These are phyloP conservation scores for Steinernema feltiae DNA, from an alignment of 1,140 invertebrate genomes.

Conservation along the genomic window DNA sequence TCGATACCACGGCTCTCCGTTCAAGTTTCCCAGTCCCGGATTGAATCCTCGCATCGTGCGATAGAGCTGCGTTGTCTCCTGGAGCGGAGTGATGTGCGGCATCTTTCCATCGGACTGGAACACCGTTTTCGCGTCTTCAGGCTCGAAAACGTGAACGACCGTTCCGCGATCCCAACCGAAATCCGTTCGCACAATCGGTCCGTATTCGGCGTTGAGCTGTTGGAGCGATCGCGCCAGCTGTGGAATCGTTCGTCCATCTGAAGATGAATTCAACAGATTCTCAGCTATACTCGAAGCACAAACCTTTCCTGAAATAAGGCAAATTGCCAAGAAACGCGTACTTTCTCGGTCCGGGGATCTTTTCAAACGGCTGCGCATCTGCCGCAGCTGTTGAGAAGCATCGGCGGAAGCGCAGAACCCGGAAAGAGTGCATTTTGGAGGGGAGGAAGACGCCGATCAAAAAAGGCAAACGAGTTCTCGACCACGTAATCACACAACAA, in stretches of 20 bases:
- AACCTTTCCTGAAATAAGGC: conserved; percentile 52
- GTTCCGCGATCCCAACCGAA: conserved; percentile 51
- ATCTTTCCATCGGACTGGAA: conserved; percentile 61
- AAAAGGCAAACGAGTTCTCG: too few species aligned
- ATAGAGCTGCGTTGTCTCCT: conserved; percentile 62
- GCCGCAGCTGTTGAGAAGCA: not conserved
- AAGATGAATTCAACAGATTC: too few species aligned
- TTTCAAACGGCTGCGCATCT: conserved; percentile 42
- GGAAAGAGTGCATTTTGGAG: too few species aligned
- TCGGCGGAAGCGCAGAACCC: too few species aligned
- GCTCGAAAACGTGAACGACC: conserved; percentile 61
- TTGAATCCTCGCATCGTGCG: conserved; percentile 60
- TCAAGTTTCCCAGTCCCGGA: conserved; percentile 65
- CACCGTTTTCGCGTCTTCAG: conserved; percentile 59
- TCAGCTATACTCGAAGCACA: too few species aligned
- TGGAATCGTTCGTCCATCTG: not conserved
- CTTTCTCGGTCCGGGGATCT: conserved; percentile 56
- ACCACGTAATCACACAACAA: too few species aligned
- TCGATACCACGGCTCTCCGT: conserved; percentile 74
- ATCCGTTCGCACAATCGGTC: conserved; percentile 58
- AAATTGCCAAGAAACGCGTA: conserved; percentile 54
- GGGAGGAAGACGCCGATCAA: too few species aligned
- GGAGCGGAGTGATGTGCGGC: conserved; percentile 61
- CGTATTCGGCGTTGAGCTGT: conserved; percentile 55
- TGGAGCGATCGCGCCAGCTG: conserved; percentile 46